Evolutionary conservation across 2,888 invertebrate species (phyloP), one percentile per base, ranked within the genome.

Genomic region (Acanthosepion pharaonis): DNA sequence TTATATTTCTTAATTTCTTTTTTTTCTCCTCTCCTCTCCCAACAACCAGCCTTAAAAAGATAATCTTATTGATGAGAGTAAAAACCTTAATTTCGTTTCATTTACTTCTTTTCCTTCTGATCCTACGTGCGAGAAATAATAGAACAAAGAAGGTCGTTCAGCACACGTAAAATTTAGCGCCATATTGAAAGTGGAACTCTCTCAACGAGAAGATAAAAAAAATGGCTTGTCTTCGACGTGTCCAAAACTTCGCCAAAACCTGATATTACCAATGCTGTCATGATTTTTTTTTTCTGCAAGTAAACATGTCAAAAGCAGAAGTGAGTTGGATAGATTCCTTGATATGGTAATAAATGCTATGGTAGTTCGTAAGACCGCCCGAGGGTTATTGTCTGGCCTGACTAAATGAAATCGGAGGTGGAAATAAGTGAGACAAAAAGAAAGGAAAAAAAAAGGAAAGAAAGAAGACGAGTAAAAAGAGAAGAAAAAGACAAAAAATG

Each of bases 301-400:
- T 78, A 78, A 78, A 78, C 78, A 78, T 78, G 78, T 78, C 78
- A 78, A 78, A 78, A n/a, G 28, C 78, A 78, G 78, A n/a, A 11
- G 78, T 6, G n/a, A 78, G n/a, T 78, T 78, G 78, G 78, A 78
- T n/a, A 78, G 78, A 78, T 78, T 78, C n/a, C 78, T 78, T 78
- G 78, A 78, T 78, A 78, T 78, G 78, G 78, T n/a, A 78, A 78
- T 78, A 78, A 78, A 78, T n/a, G 78, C 9, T 78, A 11, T 2
- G 28, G 28, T 55, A 55, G 55, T 55, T 55, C 55, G 20, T 20
- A 55, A 78, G 78, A n/a, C n/a, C 78, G 78, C 78, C 78, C 18
- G 28, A 28, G 78, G 78, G 78, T 78, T 78, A 78, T 78, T 78
- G 78, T 78, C 78, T 78, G n/a, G 78, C 28, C 78, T 28, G n/a